phyloP scores from a whole-genome alignment of 2,888 invertebrate species.

The Metopia argyrocephala region DNA sequence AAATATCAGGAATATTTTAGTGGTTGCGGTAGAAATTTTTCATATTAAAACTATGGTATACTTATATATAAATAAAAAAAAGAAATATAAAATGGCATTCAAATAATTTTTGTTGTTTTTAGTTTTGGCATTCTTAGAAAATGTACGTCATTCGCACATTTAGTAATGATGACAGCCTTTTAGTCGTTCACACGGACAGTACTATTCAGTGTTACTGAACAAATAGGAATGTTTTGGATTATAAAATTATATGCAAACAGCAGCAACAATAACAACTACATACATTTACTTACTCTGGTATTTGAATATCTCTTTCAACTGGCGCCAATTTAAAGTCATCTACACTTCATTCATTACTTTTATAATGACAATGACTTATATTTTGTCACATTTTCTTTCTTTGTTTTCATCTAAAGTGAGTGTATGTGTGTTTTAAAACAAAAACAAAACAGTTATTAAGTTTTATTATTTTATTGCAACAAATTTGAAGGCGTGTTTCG shows the following conservation, averaged over 20 bases:
- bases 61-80: too few species aligned
- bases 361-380: conserved; percentile 62
- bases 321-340: conserved; percentile 64
- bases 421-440: conserved; percentile 13
- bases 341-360: conserved; percentile 61
- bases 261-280: conserved; percentile 20
- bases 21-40: conserved; percentile 66
- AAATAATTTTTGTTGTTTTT: conserved; percentile 54
- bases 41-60: conserved; percentile 29
- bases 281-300: background rate
- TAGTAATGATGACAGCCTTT: conserved; percentile 36
- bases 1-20: conserved; percentile 63
- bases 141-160: conserved; percentile 42
- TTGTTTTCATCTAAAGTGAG: background rate
- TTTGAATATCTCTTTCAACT: conserved; percentile 39
- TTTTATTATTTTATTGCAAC: conserved; percentile 43
- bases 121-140: conserved; percentile 54
- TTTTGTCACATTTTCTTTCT: conserved; percentile 50
- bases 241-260: conserved; percentile 38
- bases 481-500: conserved; percentile 56
- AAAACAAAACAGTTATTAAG: conserved; percentile 45
- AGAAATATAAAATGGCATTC: conserved; percentile 37
- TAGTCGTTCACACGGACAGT: conserved; percentile 12
- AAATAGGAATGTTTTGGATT: conserved; percentile 27
- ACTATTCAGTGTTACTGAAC: conserved; percentile 3